These are phyloP conservation scores for Elanoides forficatus DNA, from an alignment of 2,113 vertebrate species.

Conservation along the genomic window DNA sequence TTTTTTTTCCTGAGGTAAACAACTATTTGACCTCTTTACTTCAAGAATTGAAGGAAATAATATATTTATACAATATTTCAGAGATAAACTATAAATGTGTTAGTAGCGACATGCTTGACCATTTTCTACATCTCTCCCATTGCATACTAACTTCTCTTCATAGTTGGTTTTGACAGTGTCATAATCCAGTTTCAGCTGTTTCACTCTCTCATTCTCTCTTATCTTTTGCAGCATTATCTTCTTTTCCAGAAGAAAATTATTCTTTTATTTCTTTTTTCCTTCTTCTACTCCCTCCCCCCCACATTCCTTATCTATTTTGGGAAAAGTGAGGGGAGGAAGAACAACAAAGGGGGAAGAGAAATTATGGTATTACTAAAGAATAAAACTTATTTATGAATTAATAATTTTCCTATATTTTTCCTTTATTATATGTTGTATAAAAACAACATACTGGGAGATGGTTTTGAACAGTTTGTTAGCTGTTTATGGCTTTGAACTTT, in stretches of 20 bases:
- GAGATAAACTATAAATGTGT: not conserved
- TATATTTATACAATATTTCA: not conserved
- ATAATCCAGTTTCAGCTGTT: not conserved
- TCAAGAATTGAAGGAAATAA: not conserved
- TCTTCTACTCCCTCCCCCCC: too few species aligned
- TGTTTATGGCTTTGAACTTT: not conserved
- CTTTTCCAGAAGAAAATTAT: not conserved
- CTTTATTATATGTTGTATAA: not conserved
- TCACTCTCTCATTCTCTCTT: not conserved
- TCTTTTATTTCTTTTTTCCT: not conserved
- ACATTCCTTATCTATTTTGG: not conserved
- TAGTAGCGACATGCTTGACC: not conserved
- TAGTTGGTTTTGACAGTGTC: not conserved
- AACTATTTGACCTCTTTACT: not conserved
- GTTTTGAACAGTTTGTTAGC: not conserved
- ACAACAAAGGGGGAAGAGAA: not conserved
- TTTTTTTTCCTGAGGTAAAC: not conserved
- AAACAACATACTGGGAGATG: not conserved
- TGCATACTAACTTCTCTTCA: not conserved
- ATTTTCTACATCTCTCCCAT: not conserved
- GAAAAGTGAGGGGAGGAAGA: not conserved
- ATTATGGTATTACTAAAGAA: not conserved
- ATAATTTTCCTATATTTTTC: not conserved
- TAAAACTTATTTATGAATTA: not conserved
- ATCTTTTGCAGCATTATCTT: not conserved